A percentile compares a stretch with the other conserved stretches of the same genome.
These are phyloP conservation scores for Acanthopagrus latus DNA, from an alignment of 2,797 vertebrate genomes.

Conservation along the genomic window DNA sequence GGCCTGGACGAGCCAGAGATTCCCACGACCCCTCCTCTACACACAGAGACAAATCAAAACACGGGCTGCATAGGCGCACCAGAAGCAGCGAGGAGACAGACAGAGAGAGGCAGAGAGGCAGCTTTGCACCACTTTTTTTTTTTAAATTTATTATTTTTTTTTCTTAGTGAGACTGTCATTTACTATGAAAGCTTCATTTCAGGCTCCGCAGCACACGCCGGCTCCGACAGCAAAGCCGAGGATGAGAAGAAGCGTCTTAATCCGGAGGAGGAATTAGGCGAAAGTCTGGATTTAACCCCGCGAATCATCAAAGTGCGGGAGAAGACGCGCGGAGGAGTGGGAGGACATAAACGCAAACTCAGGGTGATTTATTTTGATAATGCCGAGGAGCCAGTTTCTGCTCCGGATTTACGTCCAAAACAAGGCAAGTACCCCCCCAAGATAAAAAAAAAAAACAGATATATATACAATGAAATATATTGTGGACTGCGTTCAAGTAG, in stretches of 20 bases:
- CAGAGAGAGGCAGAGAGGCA: constrained; percentile 45
- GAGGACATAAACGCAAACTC: constrained; percentile 55
- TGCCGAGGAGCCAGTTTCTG: constrained; percentile 71
- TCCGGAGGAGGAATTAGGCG: constrained; percentile 31
- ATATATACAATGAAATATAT: constrained; percentile 15
- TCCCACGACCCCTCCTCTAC: constrained; percentile 85
- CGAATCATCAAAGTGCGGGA: constrained; percentile 54
- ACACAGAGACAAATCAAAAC: constrained; percentile 46
- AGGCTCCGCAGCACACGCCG: constrained; percentile 34
- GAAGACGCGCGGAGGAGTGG: constrained; percentile 41
- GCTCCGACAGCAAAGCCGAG: constrained; percentile 20
- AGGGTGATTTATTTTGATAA: constrained; percentile 57
- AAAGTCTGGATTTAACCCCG: constrained; percentile 59
- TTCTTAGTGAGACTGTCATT: constrained; percentile 39
- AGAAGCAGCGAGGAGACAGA: constrained; percentile 46
- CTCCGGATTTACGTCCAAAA: constrained; percentile 63
- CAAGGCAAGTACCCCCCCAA: constrained; percentile 77
- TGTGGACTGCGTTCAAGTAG: constrained; percentile 37
- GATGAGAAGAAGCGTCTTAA: constrained; percentile 11
- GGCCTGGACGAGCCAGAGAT: constrained; percentile 72
- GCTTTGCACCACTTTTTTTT: constrained; percentile 78
- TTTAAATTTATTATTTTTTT: constrained; percentile 21
- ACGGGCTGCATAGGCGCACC: constrained; percentile 64
- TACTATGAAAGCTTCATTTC: constrained; percentile 52
- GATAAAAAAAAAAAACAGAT: too few species aligned